These are phyloP conservation scores for Eilema caniola DNA, from an alignment of 2,888 invertebrate genomes.

Conservation along the genomic window DNA sequence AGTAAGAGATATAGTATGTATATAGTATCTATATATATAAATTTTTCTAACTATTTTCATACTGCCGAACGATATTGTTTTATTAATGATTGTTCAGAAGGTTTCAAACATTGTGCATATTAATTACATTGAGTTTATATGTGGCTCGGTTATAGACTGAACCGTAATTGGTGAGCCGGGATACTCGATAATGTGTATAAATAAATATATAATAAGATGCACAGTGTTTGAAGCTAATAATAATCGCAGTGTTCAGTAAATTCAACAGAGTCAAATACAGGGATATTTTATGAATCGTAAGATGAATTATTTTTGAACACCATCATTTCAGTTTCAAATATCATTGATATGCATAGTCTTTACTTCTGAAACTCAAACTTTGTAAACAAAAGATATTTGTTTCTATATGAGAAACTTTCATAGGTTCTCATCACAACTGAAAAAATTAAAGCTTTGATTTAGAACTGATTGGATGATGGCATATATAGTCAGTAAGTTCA, in stretches of 20 bases:
- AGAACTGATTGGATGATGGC: constrained; percentile 80
- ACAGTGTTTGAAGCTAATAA: constrained; percentile 72
- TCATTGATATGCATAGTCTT: constrained; percentile 50
- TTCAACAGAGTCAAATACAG: constrained; percentile 85
- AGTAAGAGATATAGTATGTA: constrained; percentile 69
- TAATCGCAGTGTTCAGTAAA: constrained; percentile 80
- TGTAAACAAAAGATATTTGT: constrained; percentile 45
- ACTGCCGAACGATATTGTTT: constrained; percentile 72
- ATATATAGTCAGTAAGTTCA: constrained; percentile 72
- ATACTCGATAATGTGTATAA: not conserved
- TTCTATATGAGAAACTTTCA: constrained; percentile 47
- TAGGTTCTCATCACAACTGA: constrained; percentile 63
- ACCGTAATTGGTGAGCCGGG: not conserved
- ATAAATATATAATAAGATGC: constrained; percentile 23
- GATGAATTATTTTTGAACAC: constrained; percentile 67
- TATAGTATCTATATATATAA: constrained; percentile 60
- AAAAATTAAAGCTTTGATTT: constrained; percentile 84
- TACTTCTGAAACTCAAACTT: constrained; percentile 49
- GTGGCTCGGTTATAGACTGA: not conserved
- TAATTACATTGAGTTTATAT: not conserved
- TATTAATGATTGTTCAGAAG: constrained; percentile 54
- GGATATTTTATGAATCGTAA: constrained; percentile 83
- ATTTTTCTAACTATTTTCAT: constrained; percentile 82
- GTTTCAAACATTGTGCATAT: constrained; percentile 44
- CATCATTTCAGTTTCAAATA: constrained; percentile 61